Base-by-base conservation (phyloP, 2,113 vertebrate species). In the Corydoras sp. region DNA sequence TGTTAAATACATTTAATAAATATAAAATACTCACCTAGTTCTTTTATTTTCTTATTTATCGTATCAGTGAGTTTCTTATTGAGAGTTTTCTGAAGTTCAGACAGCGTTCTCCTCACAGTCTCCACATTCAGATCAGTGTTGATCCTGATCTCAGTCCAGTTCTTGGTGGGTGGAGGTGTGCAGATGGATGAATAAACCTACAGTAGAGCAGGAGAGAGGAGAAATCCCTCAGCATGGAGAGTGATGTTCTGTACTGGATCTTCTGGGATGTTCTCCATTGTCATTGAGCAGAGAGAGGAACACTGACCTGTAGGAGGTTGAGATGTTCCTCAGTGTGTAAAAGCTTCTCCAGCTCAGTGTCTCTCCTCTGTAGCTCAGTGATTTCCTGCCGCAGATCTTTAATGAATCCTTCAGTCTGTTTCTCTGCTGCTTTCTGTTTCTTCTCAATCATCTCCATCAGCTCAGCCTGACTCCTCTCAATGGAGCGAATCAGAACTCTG, bases 261-360 rank as follows among this genome's bases (percentile, higher is more conserved):
- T 2, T 24, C 18, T 24, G 18, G 18, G 18, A 24, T 24, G 18
- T 24, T 24, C 18, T 24, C 18, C 18, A 24, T 24, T 1, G 18
- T 24, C 18, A 24, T 3, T n/a, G 31, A 71, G 51, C 15, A 12
- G n/a, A 30, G 59, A 61, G 50, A 69, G 10, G 1, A 48, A 69
- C 48, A 71, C 74, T 63, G 65, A 77, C 78, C 79, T 77, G 58
- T 59, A 78, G 49, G 49, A 76, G 18, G 48, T 65, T 29, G 24
- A 80, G 54, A 60, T 76, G 55, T 31, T 74, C 56, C 5, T 81
- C 71, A 66, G 74, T 72, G 35, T 76, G 32, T 24, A 49, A 75
- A 55, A 81, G 55, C 64, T 78, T 18, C 63, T 78, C 67, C 67
- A 81, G 49, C 32, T 78, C 67, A 54, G 15, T 50, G 51, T 63